A percentile compares a stretch with the other conserved stretches of the same genome.
phyloP scores from a whole-genome alignment of 2,113 vertebrate species.

The Ranitomeya variabilis region DNA sequence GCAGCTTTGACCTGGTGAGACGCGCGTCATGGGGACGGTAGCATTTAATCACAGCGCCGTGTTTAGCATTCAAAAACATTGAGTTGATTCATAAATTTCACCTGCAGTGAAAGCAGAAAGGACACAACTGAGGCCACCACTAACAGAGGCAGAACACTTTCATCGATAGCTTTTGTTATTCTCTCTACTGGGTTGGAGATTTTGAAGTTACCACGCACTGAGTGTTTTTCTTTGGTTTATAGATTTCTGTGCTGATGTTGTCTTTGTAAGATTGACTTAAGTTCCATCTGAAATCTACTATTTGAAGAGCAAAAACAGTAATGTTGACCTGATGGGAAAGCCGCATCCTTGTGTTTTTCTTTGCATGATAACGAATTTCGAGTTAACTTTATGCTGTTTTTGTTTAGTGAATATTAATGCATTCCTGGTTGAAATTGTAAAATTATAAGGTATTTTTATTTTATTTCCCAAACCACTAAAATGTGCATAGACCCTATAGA shows the following conservation, averaged over 20 bases:
- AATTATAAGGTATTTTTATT: neutral
- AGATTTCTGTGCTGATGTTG: neutral
- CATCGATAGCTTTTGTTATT: neutral
- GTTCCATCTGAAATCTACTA: neutral
- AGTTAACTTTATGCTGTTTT: neutral
- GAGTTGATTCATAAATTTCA: conserved; percentile 15
- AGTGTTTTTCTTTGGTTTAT: neutral
- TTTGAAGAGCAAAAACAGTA: neutral
- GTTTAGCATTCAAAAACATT: neutral
- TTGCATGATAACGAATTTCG: neutral
- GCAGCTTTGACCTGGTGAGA: neutral
- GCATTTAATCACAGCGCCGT: conserved; percentile 1
- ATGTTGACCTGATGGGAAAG: neutral
- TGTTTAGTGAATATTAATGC: neutral
- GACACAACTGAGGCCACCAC: neutral
- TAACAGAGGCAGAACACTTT: neutral
- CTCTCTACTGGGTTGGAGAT: neutral
- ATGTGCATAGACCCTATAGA: neutral
- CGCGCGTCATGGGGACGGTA: neutral
- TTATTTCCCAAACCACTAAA: neutral
- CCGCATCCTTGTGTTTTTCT: neutral
- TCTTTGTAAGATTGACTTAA: neutral
- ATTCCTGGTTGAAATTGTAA: neutral
- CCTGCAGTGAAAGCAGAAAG: neutral
- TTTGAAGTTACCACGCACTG: neutral